Base-by-base conservation (phyloP, 2,888 invertebrate genomes). In the Hypena proboscidalis region DNA sequence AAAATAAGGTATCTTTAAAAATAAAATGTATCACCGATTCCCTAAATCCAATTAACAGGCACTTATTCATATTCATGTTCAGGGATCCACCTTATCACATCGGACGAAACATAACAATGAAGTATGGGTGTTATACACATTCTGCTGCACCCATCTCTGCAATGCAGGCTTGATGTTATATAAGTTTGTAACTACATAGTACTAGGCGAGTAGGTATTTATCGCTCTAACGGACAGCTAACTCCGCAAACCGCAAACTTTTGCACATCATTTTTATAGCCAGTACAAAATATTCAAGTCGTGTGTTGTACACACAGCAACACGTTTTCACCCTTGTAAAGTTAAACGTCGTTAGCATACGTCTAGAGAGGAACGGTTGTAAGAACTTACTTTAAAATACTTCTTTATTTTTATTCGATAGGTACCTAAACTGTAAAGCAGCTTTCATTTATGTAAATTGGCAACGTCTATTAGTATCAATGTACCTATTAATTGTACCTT, bases 151-250 rank as follows among this genome's bases (percentile, higher is more conserved):
- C n/a, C n/a, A n/a, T n/a, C n/a, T n/a, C n/a, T n/a, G n/a, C n/a
- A n/a, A n/a, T n/a, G n/a, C n/a, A n/a, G n/a, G n/a, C n/a, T n/a
- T n/a, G n/a, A n/a, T n/a, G n/a, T n/a, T n/a, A n/a, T n/a, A n/a
- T n/a, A n/a, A n/a, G n/a, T n/a, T n/a, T n/a, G n/a, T n/a, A n/a
- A n/a, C n/a, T n/a, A n/a, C n/a, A n/a, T 13, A 50, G 15, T 34
- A 44, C 32, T 49, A 38, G 33, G 27, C 27, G 27, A 43, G 11
- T n/a, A n/a, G n/a, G n/a, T 50, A 61, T 61, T 52, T 27, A 56
- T 46, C 17, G 33, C 26, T 40, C 45, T 25, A 38, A 41, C 51
- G 31, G 31, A 32, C 34, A 25, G 42, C 44, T 11, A 14, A 23
- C 38, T 44, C 39, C 1, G 43, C 53, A 48, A 30, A 41, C 29